Evolutionary conservation across 1,140 invertebrate species (phyloP).

Genomic region (honey bee (Apis mellifera)): DNA sequence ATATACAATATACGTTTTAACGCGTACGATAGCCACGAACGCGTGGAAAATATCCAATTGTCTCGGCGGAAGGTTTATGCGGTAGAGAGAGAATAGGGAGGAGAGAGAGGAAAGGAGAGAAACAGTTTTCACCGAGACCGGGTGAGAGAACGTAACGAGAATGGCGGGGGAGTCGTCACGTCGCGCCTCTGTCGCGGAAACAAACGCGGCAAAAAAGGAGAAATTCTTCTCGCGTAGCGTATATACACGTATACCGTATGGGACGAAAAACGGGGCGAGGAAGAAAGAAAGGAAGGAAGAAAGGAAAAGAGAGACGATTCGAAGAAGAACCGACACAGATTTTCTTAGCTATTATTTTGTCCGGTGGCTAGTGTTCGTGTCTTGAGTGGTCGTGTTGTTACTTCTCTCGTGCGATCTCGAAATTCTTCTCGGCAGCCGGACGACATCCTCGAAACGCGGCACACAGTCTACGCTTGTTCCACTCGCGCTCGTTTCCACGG

Average conservation of each 20-base stretch:
- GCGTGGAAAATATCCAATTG: neutral
- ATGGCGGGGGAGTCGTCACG: constrained; percentile 57
- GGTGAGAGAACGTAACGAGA: neutral
- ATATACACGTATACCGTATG: neutral
- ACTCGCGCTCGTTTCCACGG: too few species aligned
- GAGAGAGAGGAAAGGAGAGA: neutral
- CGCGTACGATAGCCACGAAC: too few species aligned
- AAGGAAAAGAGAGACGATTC: neutral
- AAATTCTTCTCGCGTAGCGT: constrained; percentile 63
- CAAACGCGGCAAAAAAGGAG: constrained; percentile 48
- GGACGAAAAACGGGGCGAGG: neutral
- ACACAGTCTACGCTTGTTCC: too few species aligned
- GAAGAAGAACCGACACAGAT: constrained; percentile 48
- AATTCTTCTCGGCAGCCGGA: constrained; percentile 31
- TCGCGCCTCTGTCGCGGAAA: constrained; percentile 75
- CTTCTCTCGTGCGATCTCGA: constrained; percentile 38
- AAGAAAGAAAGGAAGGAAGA: neutral
- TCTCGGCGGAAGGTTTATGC: neutral
- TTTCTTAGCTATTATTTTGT: constrained; percentile 40
- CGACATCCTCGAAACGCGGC: constrained; percentile 4
- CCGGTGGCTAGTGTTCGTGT: constrained; percentile 39
- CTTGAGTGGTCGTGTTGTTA: constrained; percentile 27
- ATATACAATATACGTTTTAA: neutral
- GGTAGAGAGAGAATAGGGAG: neutral
- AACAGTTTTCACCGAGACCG: neutral